Percentiles rank a stretch among this genome's conserved stretches.
Conservation (phyloP, 2,888 invertebrate species). For the Cerastoderma edule region DNA sequence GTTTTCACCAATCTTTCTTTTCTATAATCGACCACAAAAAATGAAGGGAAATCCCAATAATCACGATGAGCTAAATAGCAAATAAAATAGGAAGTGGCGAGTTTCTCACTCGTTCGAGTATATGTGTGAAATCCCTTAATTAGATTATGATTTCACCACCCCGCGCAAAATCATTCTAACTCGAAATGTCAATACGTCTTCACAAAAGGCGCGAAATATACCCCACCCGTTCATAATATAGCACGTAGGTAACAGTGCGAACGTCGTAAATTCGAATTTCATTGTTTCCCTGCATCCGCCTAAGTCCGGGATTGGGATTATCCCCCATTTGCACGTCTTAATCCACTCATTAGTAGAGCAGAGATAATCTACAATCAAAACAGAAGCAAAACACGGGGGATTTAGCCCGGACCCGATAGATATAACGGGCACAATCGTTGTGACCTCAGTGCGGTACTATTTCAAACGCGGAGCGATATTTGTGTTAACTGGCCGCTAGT, state of each 20-base stretch:
- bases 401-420: slow-evolving; percentile 28
- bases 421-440: slow-evolving; percentile 42
- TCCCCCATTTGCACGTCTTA: background rate
- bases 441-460: slow-evolving; percentile 40
- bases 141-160: slow-evolving; percentile 10
- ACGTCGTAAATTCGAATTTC: background rate
- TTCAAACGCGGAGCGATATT: slow-evolving; percentile 39
- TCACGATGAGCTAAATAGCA: too few species aligned
- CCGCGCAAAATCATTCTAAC: background rate
- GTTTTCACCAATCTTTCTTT: too few species aligned
- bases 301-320: background rate
- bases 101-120: too few species aligned
- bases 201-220: slow-evolving; percentile 14
- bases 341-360: too few species aligned
- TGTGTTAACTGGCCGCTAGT: slow-evolving; percentile 52
- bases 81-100: too few species aligned
- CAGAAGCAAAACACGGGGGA: slow-evolving; percentile 43
- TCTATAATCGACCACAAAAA: too few species aligned
- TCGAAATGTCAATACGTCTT: slow-evolving; percentile 25
- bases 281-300: background rate
- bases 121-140: too few species aligned
- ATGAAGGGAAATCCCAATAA: too few species aligned
- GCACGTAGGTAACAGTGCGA: background rate
- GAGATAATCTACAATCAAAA: slow-evolving; percentile 46
- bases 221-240: background rate